phyloP scores from a whole-genome alignment of 2,797 vertebrate genomes.

The Urophycis tenuis region DNA sequence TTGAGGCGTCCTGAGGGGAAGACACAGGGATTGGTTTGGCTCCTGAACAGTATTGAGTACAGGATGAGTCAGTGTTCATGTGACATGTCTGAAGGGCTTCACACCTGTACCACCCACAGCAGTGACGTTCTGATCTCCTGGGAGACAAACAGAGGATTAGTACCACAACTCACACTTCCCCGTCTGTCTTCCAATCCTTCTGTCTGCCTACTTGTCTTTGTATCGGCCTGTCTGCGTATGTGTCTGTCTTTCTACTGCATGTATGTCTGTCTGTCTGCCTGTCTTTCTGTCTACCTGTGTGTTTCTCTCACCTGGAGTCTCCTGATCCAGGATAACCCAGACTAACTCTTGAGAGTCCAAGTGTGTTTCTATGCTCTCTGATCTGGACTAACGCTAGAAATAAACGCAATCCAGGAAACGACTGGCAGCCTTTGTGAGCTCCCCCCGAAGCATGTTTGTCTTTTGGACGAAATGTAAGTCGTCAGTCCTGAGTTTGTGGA shows the following conservation, averaged over 20 bases:
- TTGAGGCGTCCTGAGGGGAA: conserved; percentile 12
- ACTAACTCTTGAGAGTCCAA: not conserved
- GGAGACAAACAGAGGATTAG: not conserved
- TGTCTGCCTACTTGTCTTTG: too few relatives aligned
- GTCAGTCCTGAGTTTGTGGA: too few relatives aligned
- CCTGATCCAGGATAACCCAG: not conserved
- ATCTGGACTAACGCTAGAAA: not conserved
- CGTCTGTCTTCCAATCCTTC: not conserved
- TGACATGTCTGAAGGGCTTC: not conserved
- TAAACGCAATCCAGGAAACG: too few relatives aligned
- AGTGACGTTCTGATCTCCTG: not conserved
- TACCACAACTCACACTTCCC: not conserved
- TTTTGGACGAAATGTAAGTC: too few relatives aligned
- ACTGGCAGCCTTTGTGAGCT: too few relatives aligned
- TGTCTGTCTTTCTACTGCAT: not conserved
- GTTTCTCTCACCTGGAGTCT: not conserved
- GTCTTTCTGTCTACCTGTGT: not conserved
- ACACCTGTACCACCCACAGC: not conserved
- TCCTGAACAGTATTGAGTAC: too few relatives aligned
- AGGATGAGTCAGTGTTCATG: too few relatives aligned
- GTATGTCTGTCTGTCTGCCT: not conserved
- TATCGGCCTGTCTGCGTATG: not conserved
- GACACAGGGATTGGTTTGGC: not conserved
- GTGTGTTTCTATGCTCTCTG: not conserved
- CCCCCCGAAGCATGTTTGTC: too few relatives aligned